Base-by-base conservation (phyloP, 2,113 vertebrate genomes). In the Globicephala melas region DNA sequence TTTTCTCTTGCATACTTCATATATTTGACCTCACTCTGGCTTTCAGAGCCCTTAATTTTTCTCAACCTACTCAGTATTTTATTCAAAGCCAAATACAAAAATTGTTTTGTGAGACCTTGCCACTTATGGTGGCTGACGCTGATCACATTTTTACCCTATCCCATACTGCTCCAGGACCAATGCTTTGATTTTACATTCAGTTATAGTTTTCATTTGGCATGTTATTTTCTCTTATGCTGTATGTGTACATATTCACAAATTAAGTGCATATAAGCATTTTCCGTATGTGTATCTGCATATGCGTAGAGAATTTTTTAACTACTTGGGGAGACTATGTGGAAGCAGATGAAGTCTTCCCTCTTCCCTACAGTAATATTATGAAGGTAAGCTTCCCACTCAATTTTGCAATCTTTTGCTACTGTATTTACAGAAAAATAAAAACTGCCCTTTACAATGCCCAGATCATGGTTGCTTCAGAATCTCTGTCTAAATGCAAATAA, bases 401-500 rank as follows among this genome's bases (percentile, higher is more conserved):
- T 76, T 77, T 73, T 80, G 68, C 33, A 60, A 67, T 38, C 38
- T 84, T 97, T 84, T 70, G 9, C 58, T 90, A n/a, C 55, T 96
- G 1, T 58, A 41, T 93, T 93, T 95, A 71, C 1, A 62, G 70
- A 62, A 83, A 77, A 50, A 33, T 21, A n/a, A 62, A 80, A 80
- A 38, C 4, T 68, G 44, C 83, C 21, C 92, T 93, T 96, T 55
- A 73, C 2, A 96, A 65, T 79, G 18, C 2, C 50, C 33, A 77
- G 87, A 44, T 89, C 50, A 92, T 50, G 8, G 21, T 92, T 86
- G 53, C 85, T 95, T 94, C 41, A 83, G 62, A 93, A 89, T 95
- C 55, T 88, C 76, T 94, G 33, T 58, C 70, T 81, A 65, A 90
- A 96, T 79, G 70, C 63, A 98, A 97, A 80, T 89, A 96, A 86